phyloP scores from a whole-genome alignment of 2,888 invertebrate species.

The Hypercompe scribonia region DNA sequence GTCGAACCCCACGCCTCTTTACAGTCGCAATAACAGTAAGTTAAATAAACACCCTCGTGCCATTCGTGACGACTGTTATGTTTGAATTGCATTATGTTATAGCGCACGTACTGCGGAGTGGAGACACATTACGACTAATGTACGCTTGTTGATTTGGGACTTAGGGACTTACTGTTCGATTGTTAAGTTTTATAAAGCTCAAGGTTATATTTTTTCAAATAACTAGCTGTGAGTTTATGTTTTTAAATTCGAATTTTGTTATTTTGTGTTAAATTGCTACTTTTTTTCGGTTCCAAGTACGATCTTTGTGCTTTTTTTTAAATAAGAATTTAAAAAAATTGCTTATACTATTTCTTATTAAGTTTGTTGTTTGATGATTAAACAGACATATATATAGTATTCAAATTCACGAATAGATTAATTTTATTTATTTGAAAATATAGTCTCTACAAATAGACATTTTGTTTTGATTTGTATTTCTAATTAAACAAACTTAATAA shows the following conservation, averaged over 20 bases:
- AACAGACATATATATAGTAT: no score
- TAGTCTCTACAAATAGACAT: no score
- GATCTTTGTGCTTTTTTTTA: no score
- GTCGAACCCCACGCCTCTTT: slow-evolving; percentile 49
- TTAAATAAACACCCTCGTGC: slow-evolving; percentile 56
- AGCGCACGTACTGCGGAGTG: slow-evolving; percentile 27
- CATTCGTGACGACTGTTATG: slow-evolving; percentile 51
- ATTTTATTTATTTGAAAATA: no score
- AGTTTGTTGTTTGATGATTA: no score
- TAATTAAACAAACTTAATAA: no score
- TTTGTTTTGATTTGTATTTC: no score
- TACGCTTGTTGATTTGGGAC: slow-evolving; percentile 25
- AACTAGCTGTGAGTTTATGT: background rate
- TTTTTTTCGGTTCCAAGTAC: no score
- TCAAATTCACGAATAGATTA: no score
- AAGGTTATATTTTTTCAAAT: background rate
- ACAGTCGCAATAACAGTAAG: slow-evolving; percentile 56
- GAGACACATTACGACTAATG: slow-evolving; percentile 27
- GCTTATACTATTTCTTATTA: no score
- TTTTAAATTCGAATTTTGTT: background rate
- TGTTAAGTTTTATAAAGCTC: background rate
- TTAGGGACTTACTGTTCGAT: background rate
- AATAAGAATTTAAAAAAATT: no score
- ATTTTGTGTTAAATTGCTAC: background rate
- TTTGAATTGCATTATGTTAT: slow-evolving; percentile 54